phyloP scores from a whole-genome alignment of 2,888 invertebrate genomes.

The Malachius bipustulatus region DNA sequence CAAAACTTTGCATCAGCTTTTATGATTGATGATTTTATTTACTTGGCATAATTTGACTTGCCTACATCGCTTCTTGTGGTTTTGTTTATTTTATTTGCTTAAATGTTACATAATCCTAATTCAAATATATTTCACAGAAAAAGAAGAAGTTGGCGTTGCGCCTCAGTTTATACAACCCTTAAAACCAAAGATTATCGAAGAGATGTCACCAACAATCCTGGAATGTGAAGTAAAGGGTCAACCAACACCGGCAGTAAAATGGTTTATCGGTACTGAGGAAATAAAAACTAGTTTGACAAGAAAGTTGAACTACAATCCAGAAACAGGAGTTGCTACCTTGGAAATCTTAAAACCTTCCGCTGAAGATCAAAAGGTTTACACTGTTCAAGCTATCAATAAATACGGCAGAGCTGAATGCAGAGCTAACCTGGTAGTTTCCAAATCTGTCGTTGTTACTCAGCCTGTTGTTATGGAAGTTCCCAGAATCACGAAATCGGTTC shows the following conservation, averaged over 20 bases:
- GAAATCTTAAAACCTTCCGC: conserved; percentile 51
- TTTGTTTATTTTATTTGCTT: neutral
- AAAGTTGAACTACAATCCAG: conserved; percentile 46
- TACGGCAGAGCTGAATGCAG: conserved; percentile 62
- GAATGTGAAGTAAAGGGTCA: conserved; percentile 56
- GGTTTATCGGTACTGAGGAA: conserved; percentile 53
- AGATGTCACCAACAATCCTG: conserved; percentile 49
- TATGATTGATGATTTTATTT: no score
- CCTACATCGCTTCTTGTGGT: conserved; percentile 7
- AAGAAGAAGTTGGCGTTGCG: conserved; percentile 57
- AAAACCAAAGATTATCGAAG: conserved; percentile 51
- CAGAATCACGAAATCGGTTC: conserved; percentile 64
- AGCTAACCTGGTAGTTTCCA: conserved; percentile 55
- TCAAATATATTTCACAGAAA: conserved; percentile 36
- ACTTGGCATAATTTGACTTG: no score
- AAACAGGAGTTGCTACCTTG: conserved; percentile 51
- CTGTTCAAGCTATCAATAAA: conserved; percentile 58
- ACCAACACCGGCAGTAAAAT: conserved; percentile 59
- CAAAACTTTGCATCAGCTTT: no score
- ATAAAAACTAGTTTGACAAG: conserved; percentile 45
- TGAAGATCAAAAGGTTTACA: conserved; percentile 57
- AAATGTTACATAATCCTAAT: conserved; percentile 4
- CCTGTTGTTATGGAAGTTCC: conserved; percentile 51
- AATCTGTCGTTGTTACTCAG: conserved; percentile 37
- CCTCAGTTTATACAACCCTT: conserved; percentile 55